phyloP scores from a whole-genome alignment of 2,113 vertebrate species.

The Eudyptes chrysolophus region DNA sequence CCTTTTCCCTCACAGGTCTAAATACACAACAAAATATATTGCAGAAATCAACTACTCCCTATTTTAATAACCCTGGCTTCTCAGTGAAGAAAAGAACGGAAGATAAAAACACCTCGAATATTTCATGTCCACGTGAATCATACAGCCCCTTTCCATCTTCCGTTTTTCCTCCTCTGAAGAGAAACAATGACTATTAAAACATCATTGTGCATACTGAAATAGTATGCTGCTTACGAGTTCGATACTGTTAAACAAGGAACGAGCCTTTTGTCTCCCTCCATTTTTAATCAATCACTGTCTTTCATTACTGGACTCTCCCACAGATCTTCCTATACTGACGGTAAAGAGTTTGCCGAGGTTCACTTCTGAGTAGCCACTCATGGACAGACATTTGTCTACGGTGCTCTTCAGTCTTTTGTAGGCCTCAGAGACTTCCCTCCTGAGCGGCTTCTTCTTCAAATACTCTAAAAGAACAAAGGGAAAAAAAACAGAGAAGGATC shows the following conservation, averaged over 20 bases:
- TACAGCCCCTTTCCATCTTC: background rate
- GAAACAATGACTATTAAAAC: background rate
- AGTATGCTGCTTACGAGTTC: background rate
- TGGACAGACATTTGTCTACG: slow-evolving; percentile 81
- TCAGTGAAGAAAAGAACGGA: background rate
- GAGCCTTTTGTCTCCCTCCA: background rate
- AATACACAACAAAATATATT: slow-evolving; percentile 22
- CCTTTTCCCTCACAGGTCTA: slow-evolving; percentile 57
- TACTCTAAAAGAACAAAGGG: slow-evolving; percentile 55
- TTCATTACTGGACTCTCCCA: background rate
- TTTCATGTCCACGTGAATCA: background rate
- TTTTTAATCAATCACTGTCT: background rate
- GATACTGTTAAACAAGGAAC: background rate
- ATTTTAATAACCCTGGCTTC: slow-evolving; percentile 9
- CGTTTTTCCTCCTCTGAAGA: background rate
- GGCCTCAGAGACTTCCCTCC: slow-evolving; percentile 43
- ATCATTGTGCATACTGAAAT: background rate
- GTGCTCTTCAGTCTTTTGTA: slow-evolving; percentile 88
- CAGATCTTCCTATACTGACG: slow-evolving; percentile 22
- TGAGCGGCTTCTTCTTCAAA: slow-evolving; percentile 47
- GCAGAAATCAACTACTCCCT: slow-evolving; percentile 19
- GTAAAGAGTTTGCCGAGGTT: slow-evolving; percentile 91
- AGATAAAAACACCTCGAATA: background rate
- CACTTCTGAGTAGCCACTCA: slow-evolving; percentile 92
- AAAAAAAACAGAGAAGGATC: background rate